Base-by-base conservation (phyloP, 2,113 vertebrate species). In the Salvelinus alpinus region DNA sequence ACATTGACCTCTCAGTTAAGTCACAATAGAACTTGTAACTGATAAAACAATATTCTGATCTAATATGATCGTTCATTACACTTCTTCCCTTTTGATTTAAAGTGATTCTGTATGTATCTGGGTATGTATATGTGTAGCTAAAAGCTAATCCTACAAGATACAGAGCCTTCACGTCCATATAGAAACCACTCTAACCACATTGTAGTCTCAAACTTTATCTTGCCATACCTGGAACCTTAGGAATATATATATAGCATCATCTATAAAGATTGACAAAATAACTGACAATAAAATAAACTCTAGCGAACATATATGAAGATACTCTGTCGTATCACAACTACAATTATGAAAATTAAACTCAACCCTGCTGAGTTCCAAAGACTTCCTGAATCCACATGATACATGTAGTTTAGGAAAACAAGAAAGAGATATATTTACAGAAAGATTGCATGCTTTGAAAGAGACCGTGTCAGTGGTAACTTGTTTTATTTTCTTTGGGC, bases 1-100 rank as follows among this genome's bases (percentile, higher is more conserved):
- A 68, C 85, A 13, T 70, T 85, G n/a, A 4, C 51, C 51, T 44
- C 12, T 16, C 51, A 54, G 48, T 14, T 51, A 67, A 78, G 80
- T 81, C 12, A 76, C 65, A 79, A 75, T 24, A 70, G 1, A 57
- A 69, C 71, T 60, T 79, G 65, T 77, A 79, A 82, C 68, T 72
- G 9, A 62, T 57, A 22, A 62, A 11, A 9, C n/a, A 8, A 62
- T 22, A 24, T 62, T 62, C 4, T 22, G 4, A 62, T 62, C 59
- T 62, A 22, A 62, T 62, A 22, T 22, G n/a, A 62, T 62, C 18
- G 1, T 24, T 9, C n/a, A 62, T 22, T 62, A 11, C 9, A 44
- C 59, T 24, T 62, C 59, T 60, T 62, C n/a, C 59, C n/a, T 62
- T 54, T 62, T 62, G 59, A 54, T 5, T 54, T 54, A 5, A n/a